Percentiles rank a stretch among this genome's conserved stretches.
phyloP scores from a whole-genome alignment of 2,888 invertebrate species.

The Apeira syringaria region DNA sequence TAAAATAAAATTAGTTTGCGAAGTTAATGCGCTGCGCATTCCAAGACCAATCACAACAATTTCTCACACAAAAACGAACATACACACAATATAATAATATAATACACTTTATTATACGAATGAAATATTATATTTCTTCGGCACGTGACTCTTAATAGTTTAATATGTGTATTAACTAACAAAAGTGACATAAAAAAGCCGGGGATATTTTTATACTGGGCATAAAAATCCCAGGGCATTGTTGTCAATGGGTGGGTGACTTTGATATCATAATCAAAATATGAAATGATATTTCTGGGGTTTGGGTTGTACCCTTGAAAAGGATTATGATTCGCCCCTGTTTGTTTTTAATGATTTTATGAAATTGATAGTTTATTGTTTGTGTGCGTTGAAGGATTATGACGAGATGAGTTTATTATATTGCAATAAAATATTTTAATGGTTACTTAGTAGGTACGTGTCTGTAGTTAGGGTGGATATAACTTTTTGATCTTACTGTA shows the following conservation, averaged over 20 bases:
- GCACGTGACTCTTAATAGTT: slow-evolving; percentile 79
- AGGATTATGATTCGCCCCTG: slow-evolving; percentile 51
- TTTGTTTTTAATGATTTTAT: slow-evolving; percentile 66
- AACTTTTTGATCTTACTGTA: no score
- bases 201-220: slow-evolving; percentile 22
- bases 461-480: no score
- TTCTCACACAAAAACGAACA: slow-evolving; percentile 44
- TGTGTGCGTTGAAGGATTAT: slow-evolving; percentile 26
- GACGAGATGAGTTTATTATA: slow-evolving; percentile 13
- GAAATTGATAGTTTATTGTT: slow-evolving; percentile 51
- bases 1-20: slow-evolving; percentile 11
- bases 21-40: slow-evolving; percentile 11
- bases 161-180: slow-evolving; percentile 79
- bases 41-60: slow-evolving; percentile 23
- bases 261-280: slow-evolving; percentile 83
- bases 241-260: slow-evolving; percentile 53
- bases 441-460: no score
- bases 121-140: slow-evolving; percentile 70
- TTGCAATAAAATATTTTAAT: slow-evolving; percentile 2
- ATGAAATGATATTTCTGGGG: slow-evolving; percentile 73
- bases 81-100: slow-evolving; percentile 53
- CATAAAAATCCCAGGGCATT: slow-evolving; percentile 8
- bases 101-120: slow-evolving; percentile 66
- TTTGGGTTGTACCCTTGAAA: slow-evolving; percentile 49
- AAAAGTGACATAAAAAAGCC: slow-evolving; percentile 66